Conservation (phyloP, 2,797 vertebrate genomes). For the Rhyacichthys aspro region DNA sequence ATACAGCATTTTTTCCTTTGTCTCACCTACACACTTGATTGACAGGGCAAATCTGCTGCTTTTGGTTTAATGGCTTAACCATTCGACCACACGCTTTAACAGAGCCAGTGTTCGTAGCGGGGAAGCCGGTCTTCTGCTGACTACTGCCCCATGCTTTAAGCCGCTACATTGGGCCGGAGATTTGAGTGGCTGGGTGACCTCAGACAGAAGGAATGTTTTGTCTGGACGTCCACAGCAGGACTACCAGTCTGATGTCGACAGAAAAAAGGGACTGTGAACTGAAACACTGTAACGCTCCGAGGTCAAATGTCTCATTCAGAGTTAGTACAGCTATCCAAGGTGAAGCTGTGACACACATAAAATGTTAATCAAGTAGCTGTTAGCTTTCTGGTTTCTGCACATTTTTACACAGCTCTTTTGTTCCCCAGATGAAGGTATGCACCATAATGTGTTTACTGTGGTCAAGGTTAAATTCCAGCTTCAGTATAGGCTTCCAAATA, state of each 20-base stretch:
- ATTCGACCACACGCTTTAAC: constrained; percentile 38
- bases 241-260: constrained; percentile 47
- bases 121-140: constrained; percentile 51
- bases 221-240: constrained; percentile 63
- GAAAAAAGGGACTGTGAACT: constrained; percentile 23
- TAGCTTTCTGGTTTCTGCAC: background rate
- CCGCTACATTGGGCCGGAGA: constrained; percentile 66
- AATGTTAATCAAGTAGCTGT: background rate
- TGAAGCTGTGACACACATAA: background rate
- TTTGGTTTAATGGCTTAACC: constrained; percentile 39
- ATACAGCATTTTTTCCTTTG: background rate
- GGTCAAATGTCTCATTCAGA: constrained; percentile 21
- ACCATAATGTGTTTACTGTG: too few species aligned
- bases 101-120: constrained; percentile 22
- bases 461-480: too few species aligned
- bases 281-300: constrained; percentile 23
- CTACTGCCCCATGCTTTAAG: constrained; percentile 61
- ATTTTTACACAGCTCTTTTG: too few species aligned
- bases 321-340: background rate
- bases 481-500: too few species aligned
- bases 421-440: too few species aligned
- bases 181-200: constrained; percentile 74
- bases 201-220: constrained; percentile 80
- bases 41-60: constrained; percentile 22
- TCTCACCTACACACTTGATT: constrained; percentile 5